phyloP scores from a whole-genome alignment of 1,140 invertebrate genomes.

The Zophobas atratus region DNA sequence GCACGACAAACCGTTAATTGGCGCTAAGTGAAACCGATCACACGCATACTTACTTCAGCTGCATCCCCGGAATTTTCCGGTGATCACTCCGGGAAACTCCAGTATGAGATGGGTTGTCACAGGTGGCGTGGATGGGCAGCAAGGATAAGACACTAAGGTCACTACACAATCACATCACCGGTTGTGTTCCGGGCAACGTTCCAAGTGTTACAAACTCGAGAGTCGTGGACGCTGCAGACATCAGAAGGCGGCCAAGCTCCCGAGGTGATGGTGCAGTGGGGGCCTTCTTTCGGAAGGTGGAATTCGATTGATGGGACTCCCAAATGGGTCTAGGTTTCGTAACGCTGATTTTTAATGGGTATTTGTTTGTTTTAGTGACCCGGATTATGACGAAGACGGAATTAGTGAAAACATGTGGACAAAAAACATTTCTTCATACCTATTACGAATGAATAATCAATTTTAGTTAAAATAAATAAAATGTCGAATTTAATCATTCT shows the following conservation, averaged over 20 bases:
- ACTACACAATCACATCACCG: slow-evolving; percentile 20
- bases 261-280: slow-evolving; percentile 11
- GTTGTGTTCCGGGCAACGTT: background rate
- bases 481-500: too few relatives aligned
- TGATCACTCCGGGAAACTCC: too few relatives aligned
- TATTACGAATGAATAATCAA: too few relatives aligned
- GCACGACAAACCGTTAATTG: slow-evolving; percentile 7
- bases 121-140: too few relatives aligned
- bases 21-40: background rate
- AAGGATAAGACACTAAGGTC: background rate
- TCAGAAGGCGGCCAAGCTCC: slow-evolving; percentile 21
- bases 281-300: background rate
- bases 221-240: slow-evolving; percentile 27
- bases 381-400: too few relatives aligned
- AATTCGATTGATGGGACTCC: background rate
- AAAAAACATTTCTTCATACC: too few relatives aligned
- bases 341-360: background rate
- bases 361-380: background rate
- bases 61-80: background rate
- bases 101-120: too few relatives aligned
- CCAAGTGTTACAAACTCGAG: slow-evolving; percentile 31
- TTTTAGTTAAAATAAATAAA: too few relatives aligned
- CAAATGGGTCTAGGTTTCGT: slow-evolving; percentile 6
- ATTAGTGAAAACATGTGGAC: too few relatives aligned
- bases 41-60: background rate